These are phyloP conservation scores for Eclectus roratus DNA, from an alignment of 2,113 vertebrate genomes.

Conservation along the genomic window DNA sequence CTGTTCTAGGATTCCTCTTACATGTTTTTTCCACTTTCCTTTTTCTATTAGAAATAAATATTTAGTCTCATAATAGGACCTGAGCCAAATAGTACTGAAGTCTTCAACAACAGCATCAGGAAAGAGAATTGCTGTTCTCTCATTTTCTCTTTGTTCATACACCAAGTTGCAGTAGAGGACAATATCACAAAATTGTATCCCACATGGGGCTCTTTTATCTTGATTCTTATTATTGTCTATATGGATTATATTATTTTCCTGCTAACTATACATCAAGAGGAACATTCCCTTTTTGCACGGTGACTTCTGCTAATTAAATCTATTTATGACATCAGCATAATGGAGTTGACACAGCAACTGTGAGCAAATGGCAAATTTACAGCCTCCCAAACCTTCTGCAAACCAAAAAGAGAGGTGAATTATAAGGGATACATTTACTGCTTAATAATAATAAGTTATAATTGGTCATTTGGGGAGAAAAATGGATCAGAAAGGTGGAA, in stretches of 20 bases:
- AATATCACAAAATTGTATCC: not conserved
- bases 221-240: not conserved
- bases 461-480: not conserved
- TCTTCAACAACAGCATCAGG: not conserved
- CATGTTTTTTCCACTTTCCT: not conserved
- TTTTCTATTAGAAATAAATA: not conserved
- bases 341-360: not conserved
- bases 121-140: not conserved
- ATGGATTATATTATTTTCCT: not conserved
- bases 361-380: not conserved
- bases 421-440: not conserved
- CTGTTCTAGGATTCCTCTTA: not conserved
- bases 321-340: not conserved
- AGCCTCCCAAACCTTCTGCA: not conserved
- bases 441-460: not conserved
- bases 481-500: conserved; percentile 7
- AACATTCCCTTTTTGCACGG: not conserved
- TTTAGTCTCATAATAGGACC: not conserved
- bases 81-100: not conserved
- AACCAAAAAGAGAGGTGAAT: not conserved
- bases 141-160: not conserved
- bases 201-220: not conserved
- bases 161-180: not conserved
- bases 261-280: not conserved
- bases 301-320: not conserved